These are phyloP conservation scores for Periophthalmodon schlosseri DNA, from an alignment of 2,113 vertebrate genomes.

Conservation along the genomic window DNA sequence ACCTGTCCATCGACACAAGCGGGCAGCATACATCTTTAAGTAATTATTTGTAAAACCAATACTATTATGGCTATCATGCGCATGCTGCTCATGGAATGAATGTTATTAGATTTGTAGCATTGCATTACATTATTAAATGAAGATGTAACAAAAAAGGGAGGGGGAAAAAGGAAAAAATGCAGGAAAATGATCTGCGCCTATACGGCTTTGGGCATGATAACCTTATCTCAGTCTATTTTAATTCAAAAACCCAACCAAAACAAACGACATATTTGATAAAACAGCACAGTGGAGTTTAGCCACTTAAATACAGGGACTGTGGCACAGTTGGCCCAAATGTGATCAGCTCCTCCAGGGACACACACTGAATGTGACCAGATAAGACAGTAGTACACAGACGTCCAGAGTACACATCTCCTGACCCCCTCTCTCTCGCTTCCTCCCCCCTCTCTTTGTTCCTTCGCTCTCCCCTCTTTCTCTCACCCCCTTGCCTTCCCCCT, in stretches of 20 bases:
- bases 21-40: too few species aligned
- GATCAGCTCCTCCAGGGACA: slow-evolving; percentile 49
- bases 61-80: background rate
- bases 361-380: slow-evolving; percentile 65
- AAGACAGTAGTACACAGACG: slow-evolving; percentile 57
- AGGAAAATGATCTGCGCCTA: slow-evolving; percentile 54
- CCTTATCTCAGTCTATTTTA: slow-evolving; percentile 54
- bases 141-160: slow-evolving; percentile 26
- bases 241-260: slow-evolving; percentile 52
- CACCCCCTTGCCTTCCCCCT: slow-evolving; percentile 8
- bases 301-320: slow-evolving; percentile 18
- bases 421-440: slow-evolving; percentile 18
- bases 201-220: slow-evolving; percentile 41
- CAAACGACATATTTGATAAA: slow-evolving; percentile 47
- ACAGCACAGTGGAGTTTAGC: slow-evolving; percentile 37
- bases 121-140: slow-evolving; percentile 34
- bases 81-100: background rate
- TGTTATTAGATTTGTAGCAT: background rate
- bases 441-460: background rate
- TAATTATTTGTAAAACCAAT: too few species aligned
- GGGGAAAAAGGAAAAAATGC: slow-evolving; percentile 30
- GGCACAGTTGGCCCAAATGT: slow-evolving; percentile 33
- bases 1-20: too few species aligned
- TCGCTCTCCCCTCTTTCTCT: background rate
- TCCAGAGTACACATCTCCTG: slow-evolving; percentile 28